Conservation (phyloP, 2,888 invertebrate genomes). For the Fragum whitleyi region DNA sequence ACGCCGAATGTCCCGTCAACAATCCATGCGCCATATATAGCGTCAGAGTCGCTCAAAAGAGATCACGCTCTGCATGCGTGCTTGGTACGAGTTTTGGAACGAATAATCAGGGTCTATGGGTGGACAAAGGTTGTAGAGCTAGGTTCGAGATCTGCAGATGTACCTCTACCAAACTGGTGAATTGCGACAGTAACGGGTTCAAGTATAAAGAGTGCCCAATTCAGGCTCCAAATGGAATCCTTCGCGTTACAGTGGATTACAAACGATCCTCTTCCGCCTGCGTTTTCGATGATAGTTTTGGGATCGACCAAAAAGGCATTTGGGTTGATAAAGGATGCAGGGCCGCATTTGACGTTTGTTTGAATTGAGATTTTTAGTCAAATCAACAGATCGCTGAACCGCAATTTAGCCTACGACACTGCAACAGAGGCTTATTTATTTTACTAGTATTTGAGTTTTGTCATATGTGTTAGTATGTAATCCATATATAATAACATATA, state of each 20-base stretch:
- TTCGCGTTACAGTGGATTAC: background rate
- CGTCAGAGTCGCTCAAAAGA: background rate
- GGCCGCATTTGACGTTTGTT: background rate
- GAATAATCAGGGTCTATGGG: background rate
- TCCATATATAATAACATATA: too few species aligned
- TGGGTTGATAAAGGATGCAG: slow-evolving; percentile 2
- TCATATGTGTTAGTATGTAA: too few species aligned
- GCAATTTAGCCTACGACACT: too few species aligned
- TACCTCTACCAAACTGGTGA: background rate
- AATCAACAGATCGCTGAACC: too few species aligned
- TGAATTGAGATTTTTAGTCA: background rate
- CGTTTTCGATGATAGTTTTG: background rate
- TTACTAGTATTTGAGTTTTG: too few species aligned
- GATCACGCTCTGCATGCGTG: background rate
- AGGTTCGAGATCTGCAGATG: background rate
- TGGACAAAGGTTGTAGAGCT: background rate
- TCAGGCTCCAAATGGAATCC: background rate
- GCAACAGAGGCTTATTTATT: too few species aligned
- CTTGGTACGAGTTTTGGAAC: background rate
- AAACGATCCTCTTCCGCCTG: background rate
- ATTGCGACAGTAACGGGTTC: background rate
- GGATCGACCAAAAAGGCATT: background rate
- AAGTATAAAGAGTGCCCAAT: background rate
- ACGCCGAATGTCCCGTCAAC: background rate
- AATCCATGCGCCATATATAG: background rate